Evolutionary conservation across 2,113 vertebrate species (phyloP).

Genomic region (Periophthalmodon schlosseri): DNA sequence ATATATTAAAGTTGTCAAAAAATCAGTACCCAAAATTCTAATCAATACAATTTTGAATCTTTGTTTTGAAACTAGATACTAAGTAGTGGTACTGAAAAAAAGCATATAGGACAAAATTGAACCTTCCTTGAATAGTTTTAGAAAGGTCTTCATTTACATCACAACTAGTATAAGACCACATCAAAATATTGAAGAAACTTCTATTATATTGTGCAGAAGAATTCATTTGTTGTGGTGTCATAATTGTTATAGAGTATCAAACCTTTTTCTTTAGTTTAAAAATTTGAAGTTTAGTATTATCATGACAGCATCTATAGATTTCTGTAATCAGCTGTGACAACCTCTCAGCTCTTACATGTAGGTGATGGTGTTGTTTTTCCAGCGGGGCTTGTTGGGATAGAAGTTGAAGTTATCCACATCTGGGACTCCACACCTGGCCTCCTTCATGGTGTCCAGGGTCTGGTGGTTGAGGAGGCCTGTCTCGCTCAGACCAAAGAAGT

Average conservation of each 20-base stretch:
- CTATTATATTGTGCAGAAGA: background rate
- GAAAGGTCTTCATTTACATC: background rate
- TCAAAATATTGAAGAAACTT: background rate
- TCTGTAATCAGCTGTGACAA: background rate
- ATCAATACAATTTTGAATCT: too few relatives aligned
- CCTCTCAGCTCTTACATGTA: constrained; percentile 60
- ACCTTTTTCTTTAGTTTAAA: background rate
- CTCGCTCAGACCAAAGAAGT: constrained; percentile 66
- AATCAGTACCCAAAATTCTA: too few relatives aligned
- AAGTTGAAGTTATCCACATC: constrained; percentile 64
- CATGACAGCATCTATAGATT: background rate
- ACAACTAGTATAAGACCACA: background rate
- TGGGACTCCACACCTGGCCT: constrained; percentile 61
- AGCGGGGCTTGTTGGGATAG: constrained; percentile 63
- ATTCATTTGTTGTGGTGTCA: background rate
- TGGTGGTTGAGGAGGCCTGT: constrained; percentile 45
- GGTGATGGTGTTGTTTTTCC: constrained; percentile 69
- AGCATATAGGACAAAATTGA: background rate
- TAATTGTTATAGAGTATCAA: too few relatives aligned
- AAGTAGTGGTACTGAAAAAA: too few relatives aligned
- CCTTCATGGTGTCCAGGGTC: constrained; percentile 62
- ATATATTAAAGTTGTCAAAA: too few relatives aligned
- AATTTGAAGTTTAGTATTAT: too few relatives aligned
- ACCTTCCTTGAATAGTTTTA: background rate
- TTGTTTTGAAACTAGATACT: too few relatives aligned